Evolutionary conservation across 2,888 invertebrate species (phyloP), one percentile per base, ranked within the genome.

Genomic region (Lasioglossum pauxillum): DNA sequence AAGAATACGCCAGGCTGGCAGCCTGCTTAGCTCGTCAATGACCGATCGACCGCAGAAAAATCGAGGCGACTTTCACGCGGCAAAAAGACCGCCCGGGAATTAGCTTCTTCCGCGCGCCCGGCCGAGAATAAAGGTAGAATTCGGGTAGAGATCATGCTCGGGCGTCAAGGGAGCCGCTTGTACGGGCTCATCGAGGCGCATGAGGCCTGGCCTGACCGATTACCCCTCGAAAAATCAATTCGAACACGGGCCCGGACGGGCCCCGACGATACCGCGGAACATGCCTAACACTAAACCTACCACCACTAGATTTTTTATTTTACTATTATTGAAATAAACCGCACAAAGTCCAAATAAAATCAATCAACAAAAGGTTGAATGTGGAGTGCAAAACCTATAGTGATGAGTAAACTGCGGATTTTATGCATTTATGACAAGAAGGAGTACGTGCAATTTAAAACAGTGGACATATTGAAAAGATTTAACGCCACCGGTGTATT

Each of bases 191-290:
- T 78, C 64, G 83, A 79, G 73, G 83, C 84, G 81, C 82, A 72
- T 74, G 86, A 84, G 82, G 79, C 82, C 72, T 82, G 77, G 84
- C 84, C 84, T 87, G 87, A 82, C 80, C 87, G 88, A 87, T 87
- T 84, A 87, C 88, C 78, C 77, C 81, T 80, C 80, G 88, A 23
- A 73, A 69, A 88, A 88, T 88, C 88, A 67, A 88, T 79, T 88
- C 83, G 72, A 88, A 86, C 83, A 78, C 46, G 12, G 44, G 14
- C 14, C 12, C 12, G 44, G 14, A 44, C 44, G 14, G 10, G 44
- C 44, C 14, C 78, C 75, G 73, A 88, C 85, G 80, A 88, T 83
- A 73, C 38, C 57, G 8, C 41, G 41, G 79, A 79, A 14, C 14
- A 44, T 14, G 4, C 14, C 14, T 3, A 44, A 44, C 41, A 12